Percentiles rank a stretch among this genome's conserved stretches.
Evolutionary conservation across 2,888 invertebrate genomes (phyloP).

Genomic region (Dolichopus griseipennis): DNA sequence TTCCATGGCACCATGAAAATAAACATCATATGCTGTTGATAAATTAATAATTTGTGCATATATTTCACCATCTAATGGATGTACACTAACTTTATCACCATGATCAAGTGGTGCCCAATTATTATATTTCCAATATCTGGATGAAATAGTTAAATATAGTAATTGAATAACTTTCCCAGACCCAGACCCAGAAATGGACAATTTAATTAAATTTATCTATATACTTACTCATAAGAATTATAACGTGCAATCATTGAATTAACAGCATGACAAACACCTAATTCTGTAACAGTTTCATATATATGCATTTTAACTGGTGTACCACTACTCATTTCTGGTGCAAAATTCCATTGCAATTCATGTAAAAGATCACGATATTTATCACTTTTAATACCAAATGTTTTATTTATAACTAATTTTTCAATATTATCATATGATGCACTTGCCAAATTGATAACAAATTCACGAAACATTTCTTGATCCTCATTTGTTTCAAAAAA

Average conservation of each 20-base stretch:
- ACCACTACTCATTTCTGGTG: slow-evolving; percentile 51
- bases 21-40: slow-evolving; percentile 57
- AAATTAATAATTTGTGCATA: slow-evolving; percentile 64
- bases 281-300: slow-evolving; percentile 56
- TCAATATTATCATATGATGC: slow-evolving; percentile 55
- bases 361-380: slow-evolving; percentile 50
- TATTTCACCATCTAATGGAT: slow-evolving; percentile 66
- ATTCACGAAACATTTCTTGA: slow-evolving; percentile 47
- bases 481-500: slow-evolving; percentile 42
- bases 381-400: slow-evolving; percentile 46
- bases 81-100: slow-evolving; percentile 48
- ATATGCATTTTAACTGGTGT: slow-evolving; percentile 46
- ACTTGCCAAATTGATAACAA: slow-evolving; percentile 50
- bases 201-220: no score
- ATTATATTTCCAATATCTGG: slow-evolving; percentile 52
- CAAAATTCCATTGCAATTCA: slow-evolving; percentile 45
- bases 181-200: no score
- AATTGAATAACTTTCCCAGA: no score
- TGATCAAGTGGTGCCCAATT: slow-evolving; percentile 48
- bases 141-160: no score
- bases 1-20: slow-evolving; percentile 59
- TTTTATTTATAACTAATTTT: slow-evolving; percentile 46
- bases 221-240: slow-evolving; percentile 35
- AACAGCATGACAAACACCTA: slow-evolving; percentile 60
- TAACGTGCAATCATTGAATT: slow-evolving; percentile 55